Base-by-base conservation (phyloP, 37 sponge, comb jelly and placozoan genomes). In the Spongilla lacustris region DNA sequence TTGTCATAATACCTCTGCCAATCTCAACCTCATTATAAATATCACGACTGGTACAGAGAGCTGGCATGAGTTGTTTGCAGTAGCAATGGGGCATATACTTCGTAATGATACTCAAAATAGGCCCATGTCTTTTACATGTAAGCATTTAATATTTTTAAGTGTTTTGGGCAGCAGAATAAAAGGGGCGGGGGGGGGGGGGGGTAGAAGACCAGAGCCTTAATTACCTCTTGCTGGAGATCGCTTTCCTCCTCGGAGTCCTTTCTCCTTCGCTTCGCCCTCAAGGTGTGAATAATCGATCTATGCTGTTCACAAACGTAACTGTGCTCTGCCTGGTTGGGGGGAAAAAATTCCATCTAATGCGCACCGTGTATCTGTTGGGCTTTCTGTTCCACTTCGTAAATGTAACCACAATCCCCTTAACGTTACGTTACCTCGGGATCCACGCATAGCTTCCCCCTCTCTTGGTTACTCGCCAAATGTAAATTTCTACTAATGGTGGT, bases 241-340 rank as follows among this genome's bases (percentile, higher is more conserved):
- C 71, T 84, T 36, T 96, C 96, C 37, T 96, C 96, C 31, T 96
- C 96, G 12, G 96, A 96, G 31, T 94, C 96, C 49, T 94, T 96
- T 73, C 96, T 83, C 46, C 88, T 83, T 66, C 96, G 87, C 46
- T 96, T 96, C 19, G 86, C 82, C 49, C 84, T 79, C 83, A 95
- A 84, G 41, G 85, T 91, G 79, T 89, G 71, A 12, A 92, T 68
- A 4, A 89, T 74, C 35, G 76, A 58, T 26, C 81, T 84, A 67
- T 94, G 95, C 27, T 82, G 77, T 48, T 91, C 92, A 69, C 95
- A 94, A 31, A 94, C 80, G 75, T 83, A 88, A 58, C 76, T 91
- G 73, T 94, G 95, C 10, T 84, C 75, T 19, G 86, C 95, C 95
- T 94, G 41, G 0, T 37, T 11, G 67, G 29, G 27, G 10, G n/a